Base-by-base conservation (phyloP, 2,888 invertebrate species). In the Lithophane ornitopus region DNA sequence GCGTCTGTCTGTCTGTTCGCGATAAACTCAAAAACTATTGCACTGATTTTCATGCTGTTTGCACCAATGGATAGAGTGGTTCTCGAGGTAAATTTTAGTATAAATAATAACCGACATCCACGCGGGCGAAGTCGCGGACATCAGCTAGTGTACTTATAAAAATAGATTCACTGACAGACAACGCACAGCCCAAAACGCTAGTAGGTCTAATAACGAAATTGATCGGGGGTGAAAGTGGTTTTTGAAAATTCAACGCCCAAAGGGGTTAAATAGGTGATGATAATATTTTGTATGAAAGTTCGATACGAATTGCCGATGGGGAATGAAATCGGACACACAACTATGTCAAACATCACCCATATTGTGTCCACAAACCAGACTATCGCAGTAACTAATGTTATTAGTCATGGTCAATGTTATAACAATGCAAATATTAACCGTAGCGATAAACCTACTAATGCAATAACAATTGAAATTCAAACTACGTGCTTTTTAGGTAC, bases 371-470 rank as follows among this genome's bases (percentile, higher is more conserved):
- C 49, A 26, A 3, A n/a, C 4, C 54, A 16, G 9, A 66, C 39
- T 67, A 56, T 78, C 62, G 11, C 41, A 61, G 74, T 34, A 41
- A 74, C 78, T 41, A 78, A 74, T 41, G 12, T 12, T 0, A 56
- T 80, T 80, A 67, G 54, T 34, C 49, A 67, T 44, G 67, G 62
- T 52, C 11, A 12, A 54, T 49, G 66, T 44, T 66, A 41, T 16
- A 71, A 58, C 62, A 67, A 73, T 61, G 2, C 3, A 9, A 46
- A 46, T 1, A 52, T 14, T n/a, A n/a, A 26, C 78, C 61, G 16
- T 62, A 12, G 39, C 69, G 46, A 69, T 28, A 7, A 28, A 52
- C 58, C 58, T 4, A 78, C 46, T 44, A 14, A 49, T 41, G 22
- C 39, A n/a, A 34, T 22, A 22, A 66, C 66, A 61, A 41, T 41